Conservation (phyloP, 2,113 vertebrate genomes). For the Meriones unguiculatus region DNA sequence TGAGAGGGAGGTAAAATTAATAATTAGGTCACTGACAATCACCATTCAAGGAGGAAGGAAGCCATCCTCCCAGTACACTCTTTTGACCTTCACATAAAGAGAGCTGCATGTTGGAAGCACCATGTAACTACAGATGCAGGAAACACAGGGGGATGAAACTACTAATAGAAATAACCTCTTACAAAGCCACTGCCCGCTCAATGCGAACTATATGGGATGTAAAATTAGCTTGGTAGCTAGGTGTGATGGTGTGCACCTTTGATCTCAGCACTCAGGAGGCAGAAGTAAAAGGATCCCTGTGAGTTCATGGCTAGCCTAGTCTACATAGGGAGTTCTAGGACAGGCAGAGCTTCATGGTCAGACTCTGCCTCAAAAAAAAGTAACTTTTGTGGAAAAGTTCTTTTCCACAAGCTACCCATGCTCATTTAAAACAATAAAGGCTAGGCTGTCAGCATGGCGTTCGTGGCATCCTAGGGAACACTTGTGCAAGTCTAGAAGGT, state of each 20-base stretch:
- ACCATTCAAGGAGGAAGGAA: background rate
- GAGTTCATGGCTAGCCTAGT: background rate
- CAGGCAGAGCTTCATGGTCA: background rate
- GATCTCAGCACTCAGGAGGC: background rate
- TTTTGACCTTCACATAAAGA: background rate
- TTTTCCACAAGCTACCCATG: background rate
- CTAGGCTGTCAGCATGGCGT: fast-evolving
- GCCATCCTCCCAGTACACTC: background rate
- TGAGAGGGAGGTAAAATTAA: slow-evolving; percentile 62
- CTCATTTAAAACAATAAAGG: background rate
- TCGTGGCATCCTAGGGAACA: background rate
- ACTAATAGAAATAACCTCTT: background rate
- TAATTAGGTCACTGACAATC: slow-evolving; percentile 46
- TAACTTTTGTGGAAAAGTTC: background rate
- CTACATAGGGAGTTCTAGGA: background rate
- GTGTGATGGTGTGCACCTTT: background rate
- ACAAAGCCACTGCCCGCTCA: background rate
- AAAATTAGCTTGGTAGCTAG: background rate
- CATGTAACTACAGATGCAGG: background rate
- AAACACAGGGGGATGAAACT: background rate
- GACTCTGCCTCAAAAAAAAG: background rate
- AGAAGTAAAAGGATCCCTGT: background rate
- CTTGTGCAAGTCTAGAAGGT: background rate
- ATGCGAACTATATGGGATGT: background rate
- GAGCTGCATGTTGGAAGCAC: background rate